Percentiles rank a stretch among this genome's conserved stretches.
These are phyloP conservation scores for Odobenus rosmarus DNA, from an alignment of 2,113 vertebrate genomes.

Conservation along the genomic window DNA sequence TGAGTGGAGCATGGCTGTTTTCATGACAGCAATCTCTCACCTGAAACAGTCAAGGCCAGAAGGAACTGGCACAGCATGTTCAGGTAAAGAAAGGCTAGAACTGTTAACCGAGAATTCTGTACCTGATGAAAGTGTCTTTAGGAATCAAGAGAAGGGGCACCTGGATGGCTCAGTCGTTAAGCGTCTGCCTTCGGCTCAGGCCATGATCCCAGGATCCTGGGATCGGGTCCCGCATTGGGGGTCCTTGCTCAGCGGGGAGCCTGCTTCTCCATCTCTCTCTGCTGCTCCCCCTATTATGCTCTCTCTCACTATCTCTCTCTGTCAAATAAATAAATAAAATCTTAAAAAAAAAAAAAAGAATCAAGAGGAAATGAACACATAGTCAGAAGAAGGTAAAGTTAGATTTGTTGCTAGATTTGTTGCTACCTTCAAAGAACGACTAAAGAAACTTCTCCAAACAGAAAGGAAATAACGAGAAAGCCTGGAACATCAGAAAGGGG, in stretches of 20 bases:
- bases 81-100: not conserved
- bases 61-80: not conserved
- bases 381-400: not conserved
- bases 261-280: no score
- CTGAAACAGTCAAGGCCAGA: not conserved
- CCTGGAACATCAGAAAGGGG: not conserved
- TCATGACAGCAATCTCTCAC: not conserved
- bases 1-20: not conserved
- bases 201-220: no score
- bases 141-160: not conserved
- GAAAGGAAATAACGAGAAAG: not conserved
- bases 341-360: no score
- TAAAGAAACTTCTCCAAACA: not conserved
- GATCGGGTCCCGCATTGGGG: no score
- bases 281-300: no score
- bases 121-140: not conserved
- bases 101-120: not conserved
- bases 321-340: no score
- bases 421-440: not conserved
- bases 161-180: no score
- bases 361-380: not conserved
- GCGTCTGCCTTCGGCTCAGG: no score
- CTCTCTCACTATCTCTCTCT: no score
- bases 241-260: no score
- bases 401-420: not conserved